Evolutionary conservation across 2,888 invertebrate genomes (phyloP).

Genomic region (Polydrusus tereticollis): DNA sequence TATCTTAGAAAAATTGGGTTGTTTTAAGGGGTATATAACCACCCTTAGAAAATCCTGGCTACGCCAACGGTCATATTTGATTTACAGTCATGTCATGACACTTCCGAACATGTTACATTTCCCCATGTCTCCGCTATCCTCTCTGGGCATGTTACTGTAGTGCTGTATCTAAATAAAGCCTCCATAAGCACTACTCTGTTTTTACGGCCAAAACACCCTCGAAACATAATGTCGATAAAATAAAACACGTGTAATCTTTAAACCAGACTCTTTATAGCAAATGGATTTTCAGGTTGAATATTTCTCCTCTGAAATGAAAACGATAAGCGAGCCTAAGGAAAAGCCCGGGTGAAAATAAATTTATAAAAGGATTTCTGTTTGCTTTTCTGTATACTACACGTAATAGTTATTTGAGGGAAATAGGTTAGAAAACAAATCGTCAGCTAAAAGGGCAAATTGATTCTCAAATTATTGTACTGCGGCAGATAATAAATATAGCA

Average conservation of each 20-base stretch:
- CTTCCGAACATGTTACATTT: too few relatives aligned
- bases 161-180: neutral
- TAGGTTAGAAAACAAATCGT: neutral
- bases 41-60: too few relatives aligned
- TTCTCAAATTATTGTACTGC: neutral
- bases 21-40: too few relatives aligned
- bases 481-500: neutral
- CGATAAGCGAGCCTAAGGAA: slow-evolving; percentile 2
- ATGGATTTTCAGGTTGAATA: slow-evolving; percentile 5
- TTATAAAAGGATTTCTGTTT: slow-evolving; percentile 9
- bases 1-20: too few relatives aligned
- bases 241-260: neutral
- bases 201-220: neutral
- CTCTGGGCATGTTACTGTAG: neutral
- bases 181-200: neutral
- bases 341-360: neutral
- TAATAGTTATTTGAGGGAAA: neutral
- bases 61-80: too few relatives aligned
- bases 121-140: too few relatives aligned
- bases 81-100: too few relatives aligned
- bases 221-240: slow-evolving; percentile 2
- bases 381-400: neutral
- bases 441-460: neutral
- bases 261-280: neutral
- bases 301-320: neutral